phyloP scores from a whole-genome alignment of 2,113 vertebrate species.

The Muntiacus reevesi region DNA sequence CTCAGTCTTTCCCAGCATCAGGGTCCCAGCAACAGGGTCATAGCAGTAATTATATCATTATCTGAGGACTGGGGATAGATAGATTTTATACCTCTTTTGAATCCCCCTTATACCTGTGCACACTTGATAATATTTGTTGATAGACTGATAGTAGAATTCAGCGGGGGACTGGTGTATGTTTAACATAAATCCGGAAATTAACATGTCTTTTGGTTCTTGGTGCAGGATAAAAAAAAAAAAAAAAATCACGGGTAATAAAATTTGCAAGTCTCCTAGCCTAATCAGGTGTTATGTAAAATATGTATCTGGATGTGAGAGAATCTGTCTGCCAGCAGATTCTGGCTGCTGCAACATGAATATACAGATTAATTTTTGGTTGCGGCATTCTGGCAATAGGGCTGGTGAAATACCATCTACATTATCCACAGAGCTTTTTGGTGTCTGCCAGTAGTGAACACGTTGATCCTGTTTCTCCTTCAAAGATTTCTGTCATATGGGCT shows the following conservation, averaged over 20 bases:
- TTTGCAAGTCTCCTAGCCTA: conserved; percentile 43
- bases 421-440: conserved; percentile 7
- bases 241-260: conserved; percentile 21
- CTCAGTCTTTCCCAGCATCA: not conserved
- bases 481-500: conserved; percentile 14
- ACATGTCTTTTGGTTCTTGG: conserved; percentile 49
- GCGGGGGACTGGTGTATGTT: not conserved
- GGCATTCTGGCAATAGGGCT: conserved; percentile 2
- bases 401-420: conserved; percentile 20
- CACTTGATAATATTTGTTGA: conserved; percentile 19
- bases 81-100: not conserved
- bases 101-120: not conserved
- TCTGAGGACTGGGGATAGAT: not conserved
- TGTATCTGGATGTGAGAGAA: conserved; percentile 53
- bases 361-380: conserved; percentile 50
- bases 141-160: conserved; percentile 12
- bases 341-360: conserved; percentile 29
- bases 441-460: not conserved
- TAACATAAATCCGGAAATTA: conserved; percentile 41
- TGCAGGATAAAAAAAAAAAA: conserved; percentile 1
- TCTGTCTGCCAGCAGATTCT: conserved; percentile 36
- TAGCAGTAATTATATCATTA: not conserved
- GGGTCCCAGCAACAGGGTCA: not conserved
- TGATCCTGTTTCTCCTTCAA: conserved; percentile 30
- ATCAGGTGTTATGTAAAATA: conserved; percentile 61